Base-by-base conservation (phyloP, 2,113 vertebrate species). In the Galbula dea region DNA sequence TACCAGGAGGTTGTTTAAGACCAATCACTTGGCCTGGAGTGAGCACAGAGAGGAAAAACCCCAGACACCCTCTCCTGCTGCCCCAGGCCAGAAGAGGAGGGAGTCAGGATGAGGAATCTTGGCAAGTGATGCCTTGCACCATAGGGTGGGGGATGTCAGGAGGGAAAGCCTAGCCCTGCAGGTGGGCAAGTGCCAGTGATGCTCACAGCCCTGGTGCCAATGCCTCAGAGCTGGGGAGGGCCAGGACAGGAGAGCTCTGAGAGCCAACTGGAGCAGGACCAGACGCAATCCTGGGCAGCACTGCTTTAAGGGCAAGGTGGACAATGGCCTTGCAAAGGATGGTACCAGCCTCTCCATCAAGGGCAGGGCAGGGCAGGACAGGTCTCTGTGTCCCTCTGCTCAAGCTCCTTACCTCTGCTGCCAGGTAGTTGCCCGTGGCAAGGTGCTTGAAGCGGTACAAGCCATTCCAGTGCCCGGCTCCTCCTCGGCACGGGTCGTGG, bases 391-490 rank as follows among this genome's bases (percentile, higher is more conserved):
- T 7, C 81, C 36, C 76, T 41, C 43, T 61, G 75, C 52, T 54
- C 34, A 9, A n/a, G n/a, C 37, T 27, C 43, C 61, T 98, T 97
- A 99, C 99, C 98, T 99, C 99, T 0, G 99, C 99, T 76, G 99
- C 99, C 97, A 99, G 96, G 95, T 99, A 99, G 96, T 99, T 98
- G 81, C 99, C 99, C 0, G 99, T 99, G 77, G 99, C 99, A 13
- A 99, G 98, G 96, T 99, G 99, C 94, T 99, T 99, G 96, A 99
- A 99, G 74, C 98, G 98, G 92, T 99, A 99, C 43, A 99, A 97
- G 93, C 99, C 99, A 0, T 99, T 99, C 99, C 99, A 99, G 96
- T 99, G 99, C 49, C 99, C 99, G 1, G 99, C 99, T 84, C 99
- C 99, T 54, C 99, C 98, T 6, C 99, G 98, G 83, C 99, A 99